phyloP scores from a whole-genome alignment of 2,888 invertebrate species.

The Diachrysia chrysitis region DNA sequence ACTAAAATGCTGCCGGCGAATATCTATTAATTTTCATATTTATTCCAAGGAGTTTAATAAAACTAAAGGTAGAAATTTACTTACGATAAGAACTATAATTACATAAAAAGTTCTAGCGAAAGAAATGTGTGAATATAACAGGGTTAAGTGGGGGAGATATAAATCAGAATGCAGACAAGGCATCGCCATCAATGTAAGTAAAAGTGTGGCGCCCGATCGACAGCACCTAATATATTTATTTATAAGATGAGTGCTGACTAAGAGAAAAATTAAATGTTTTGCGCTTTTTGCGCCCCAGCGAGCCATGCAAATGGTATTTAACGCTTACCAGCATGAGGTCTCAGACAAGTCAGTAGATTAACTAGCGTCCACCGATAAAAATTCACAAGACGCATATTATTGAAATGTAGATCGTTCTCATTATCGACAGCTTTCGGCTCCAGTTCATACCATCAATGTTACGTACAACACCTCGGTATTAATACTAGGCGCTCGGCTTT shows the following conservation, averaged over 20 bases:
- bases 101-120: conserved; percentile 28
- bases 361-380: conserved; percentile 75
- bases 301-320: conserved; percentile 80
- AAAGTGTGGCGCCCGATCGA: conserved; percentile 83
- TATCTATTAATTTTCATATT: conserved; percentile 15
- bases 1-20: conserved; percentile 56
- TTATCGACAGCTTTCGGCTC: conserved; percentile 70
- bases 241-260: conserved; percentile 78
- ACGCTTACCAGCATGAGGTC: conserved; percentile 76
- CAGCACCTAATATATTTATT: conserved; percentile 75
- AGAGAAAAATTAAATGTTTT: conserved; percentile 61
- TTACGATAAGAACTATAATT: conserved; percentile 19
- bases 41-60: conserved; percentile 11
- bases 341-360: conserved; percentile 71
- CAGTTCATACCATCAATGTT: conserved; percentile 68
- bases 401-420: conserved; percentile 60
- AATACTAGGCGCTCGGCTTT: conserved; percentile 47
- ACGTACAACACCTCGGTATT: conserved; percentile 63
- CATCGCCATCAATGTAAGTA: conserved; percentile 77
- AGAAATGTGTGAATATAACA: conserved; percentile 61
- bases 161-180: conserved; percentile 75
- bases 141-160: conserved; percentile 73
- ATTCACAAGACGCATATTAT: conserved; percentile 66
- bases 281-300: conserved; percentile 69
- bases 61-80: background rate